These are phyloP conservation scores for Thunnus thynnus DNA, from an alignment of 2,113 vertebrate genomes.

Conservation along the genomic window DNA sequence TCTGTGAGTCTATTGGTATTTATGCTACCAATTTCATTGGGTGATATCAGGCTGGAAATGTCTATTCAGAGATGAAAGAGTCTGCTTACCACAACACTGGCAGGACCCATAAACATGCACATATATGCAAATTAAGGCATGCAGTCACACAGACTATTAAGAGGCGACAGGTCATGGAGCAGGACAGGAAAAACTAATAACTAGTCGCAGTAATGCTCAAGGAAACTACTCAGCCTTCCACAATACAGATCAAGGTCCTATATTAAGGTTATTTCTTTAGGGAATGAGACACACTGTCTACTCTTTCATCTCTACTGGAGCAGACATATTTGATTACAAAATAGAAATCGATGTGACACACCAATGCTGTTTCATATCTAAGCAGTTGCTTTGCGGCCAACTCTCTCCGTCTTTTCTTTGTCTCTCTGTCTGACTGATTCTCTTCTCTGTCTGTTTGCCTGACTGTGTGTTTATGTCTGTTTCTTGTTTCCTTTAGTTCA, in stretches of 20 bases:
- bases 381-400: neutral
- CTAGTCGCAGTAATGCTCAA: slow-evolving; percentile 24
- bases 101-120: slow-evolving; percentile 36
- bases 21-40: slow-evolving; percentile 53
- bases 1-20: slow-evolving; percentile 42
- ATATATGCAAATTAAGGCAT: slow-evolving; percentile 46
- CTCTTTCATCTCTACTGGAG: slow-evolving; percentile 20
- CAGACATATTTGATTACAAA: slow-evolving; percentile 40
- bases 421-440: neutral
- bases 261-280: slow-evolving; percentile 43
- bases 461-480: neutral
- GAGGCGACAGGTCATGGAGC: slow-evolving; percentile 37
- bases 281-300: slow-evolving; percentile 1
- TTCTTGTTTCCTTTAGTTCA: neutral
- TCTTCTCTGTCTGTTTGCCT: neutral
- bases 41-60: slow-evolving; percentile 40
- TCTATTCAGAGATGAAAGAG: slow-evolving; percentile 57
- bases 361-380: neutral
- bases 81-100: slow-evolving; percentile 18
- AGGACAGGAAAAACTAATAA: slow-evolving; percentile 32
- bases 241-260: slow-evolving; percentile 22
- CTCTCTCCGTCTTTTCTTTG: neutral
- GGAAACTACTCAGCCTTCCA: slow-evolving; percentile 24
- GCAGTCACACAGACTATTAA: slow-evolving; percentile 16
- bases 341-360: slow-evolving; percentile 33